Conservation (phyloP, 2,797 vertebrate genomes). For the Pseudochirops cupreus region DNA sequence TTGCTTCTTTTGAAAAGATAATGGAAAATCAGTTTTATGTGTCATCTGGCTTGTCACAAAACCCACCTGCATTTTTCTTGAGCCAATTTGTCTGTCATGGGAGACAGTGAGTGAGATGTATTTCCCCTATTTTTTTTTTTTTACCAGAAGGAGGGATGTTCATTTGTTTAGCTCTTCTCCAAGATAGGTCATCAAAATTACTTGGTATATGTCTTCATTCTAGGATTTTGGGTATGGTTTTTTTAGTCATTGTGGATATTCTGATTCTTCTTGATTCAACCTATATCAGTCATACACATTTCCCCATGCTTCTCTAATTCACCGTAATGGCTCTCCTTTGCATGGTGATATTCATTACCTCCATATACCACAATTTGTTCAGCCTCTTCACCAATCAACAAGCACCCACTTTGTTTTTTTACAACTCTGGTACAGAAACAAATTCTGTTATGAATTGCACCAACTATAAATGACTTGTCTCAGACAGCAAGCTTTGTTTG, state of each 20-base stretch:
- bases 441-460: not conserved
- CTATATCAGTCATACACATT: not conserved
- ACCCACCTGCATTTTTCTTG: not conserved
- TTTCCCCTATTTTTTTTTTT: not conserved
- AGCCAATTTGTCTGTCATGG: not conserved
- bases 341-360: not conserved
- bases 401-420: not conserved
- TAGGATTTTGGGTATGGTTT: not conserved
- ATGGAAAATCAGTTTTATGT: not conserved
- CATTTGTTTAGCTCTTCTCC: not conserved
- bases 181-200: not conserved
- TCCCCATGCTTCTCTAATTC: not conserved
- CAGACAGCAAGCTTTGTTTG: not conserved
- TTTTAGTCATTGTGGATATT: not conserved
- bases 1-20: not conserved
- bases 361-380: not conserved
- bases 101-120: not conserved
- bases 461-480: conserved; percentile 35
- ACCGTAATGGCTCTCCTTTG: not conserved
- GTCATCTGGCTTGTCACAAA: not conserved
- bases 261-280: not conserved
- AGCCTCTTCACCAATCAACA: not conserved
- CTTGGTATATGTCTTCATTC: not conserved
- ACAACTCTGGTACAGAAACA: not conserved
- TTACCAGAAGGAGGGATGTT: not conserved